Base-by-base conservation (phyloP, 2,797 vertebrate species). In the Caiman crocodilus region DNA sequence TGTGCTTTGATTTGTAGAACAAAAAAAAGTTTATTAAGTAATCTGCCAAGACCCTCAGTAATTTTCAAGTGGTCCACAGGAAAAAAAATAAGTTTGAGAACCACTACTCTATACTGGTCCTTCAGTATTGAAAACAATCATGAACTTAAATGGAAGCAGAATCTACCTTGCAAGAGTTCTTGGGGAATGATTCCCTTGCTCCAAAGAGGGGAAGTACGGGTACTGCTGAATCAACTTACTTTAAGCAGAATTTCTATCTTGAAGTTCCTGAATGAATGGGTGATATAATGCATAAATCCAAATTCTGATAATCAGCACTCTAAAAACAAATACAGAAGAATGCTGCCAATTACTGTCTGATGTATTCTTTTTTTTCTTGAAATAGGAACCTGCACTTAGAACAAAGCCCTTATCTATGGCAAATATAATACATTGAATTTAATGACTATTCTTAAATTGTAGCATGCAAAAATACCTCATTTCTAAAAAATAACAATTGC, bases 331-430 rank as follows among this genome's bases (percentile, higher is more conserved):
- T 23, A 10, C 10, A 67, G 30, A 67, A 32, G 32, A 32, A 67
- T 67, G 17, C 30, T 67, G 30, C 15, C 30, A 32, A 13, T 30
- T n/a, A 32, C 65, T 67, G 11, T 32, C 17, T n/a, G 32, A 32
- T 21, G 5, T 15, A 93, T 86, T 88, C 32, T 85, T 84, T 90
- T 61, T 80, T 90, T 93, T 78, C 76, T 42, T 42, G 42, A 7
- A 42, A 42, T 42, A 42, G 42, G 42, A 92, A 78, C 7, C 42
- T 71, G 20, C 4, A 7, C 74, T 87, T 14, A 3, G 23, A 87
- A 90, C 80, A 76, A 61, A 50, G 25, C 63, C 60, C 10, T 42
- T 11, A 5, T 75, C n/a, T 60, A 7, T 71, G 17, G 67, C 74
- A 90, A 79, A 74, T 28, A 1, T 21, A 69, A 17, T 25, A 77